A percentile compares a stretch with the other conserved stretches of the same genome.
These are phyloP conservation scores for Muscicapa striata DNA, from an alignment of 2,797 vertebrate species.

Conservation along the genomic window DNA sequence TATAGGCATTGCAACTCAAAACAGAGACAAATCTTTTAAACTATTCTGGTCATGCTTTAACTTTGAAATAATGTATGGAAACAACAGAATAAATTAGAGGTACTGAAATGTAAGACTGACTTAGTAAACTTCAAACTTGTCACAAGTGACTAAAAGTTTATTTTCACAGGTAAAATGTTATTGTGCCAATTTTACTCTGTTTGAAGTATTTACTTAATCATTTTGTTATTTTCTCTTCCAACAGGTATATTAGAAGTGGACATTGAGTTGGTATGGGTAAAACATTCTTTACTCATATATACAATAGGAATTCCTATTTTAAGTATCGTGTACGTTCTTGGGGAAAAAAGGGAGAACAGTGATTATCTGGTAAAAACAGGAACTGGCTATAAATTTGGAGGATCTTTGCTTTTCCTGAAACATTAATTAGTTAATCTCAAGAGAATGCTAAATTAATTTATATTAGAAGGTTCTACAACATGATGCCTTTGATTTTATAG, in stretches of 20 bases:
- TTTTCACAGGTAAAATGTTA: not conserved
- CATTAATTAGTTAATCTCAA: slow-evolving; percentile 71
- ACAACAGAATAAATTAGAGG: slow-evolving; percentile 10
- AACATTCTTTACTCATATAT: not conserved
- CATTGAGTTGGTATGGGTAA: not conserved
- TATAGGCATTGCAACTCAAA: slow-evolving; percentile 61
- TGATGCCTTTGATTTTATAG: slow-evolving; percentile 68
- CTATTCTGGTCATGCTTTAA: not conserved
- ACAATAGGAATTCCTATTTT: not conserved
- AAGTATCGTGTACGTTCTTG: not conserved
- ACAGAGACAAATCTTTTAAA: slow-evolving; percentile 62
- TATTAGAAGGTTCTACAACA: slow-evolving; percentile 55
- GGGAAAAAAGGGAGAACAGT: not conserved
- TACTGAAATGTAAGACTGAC: not conserved
- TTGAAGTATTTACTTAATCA: not conserved
- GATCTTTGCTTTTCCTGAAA: slow-evolving; percentile 64
- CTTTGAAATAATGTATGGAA: slow-evolving; percentile 20
- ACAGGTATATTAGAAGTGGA: not conserved
- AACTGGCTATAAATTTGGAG: slow-evolving; percentile 56
- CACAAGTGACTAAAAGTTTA: not conserved
- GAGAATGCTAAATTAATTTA: slow-evolving; percentile 74
- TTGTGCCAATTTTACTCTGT: not conserved
- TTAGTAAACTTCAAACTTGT: not conserved
- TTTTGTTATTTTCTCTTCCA: not conserved
- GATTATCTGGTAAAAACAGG: slow-evolving; percentile 59